Base-by-base conservation (phyloP, 2,888 invertebrate species). In the Himalopsyche anomala region DNA sequence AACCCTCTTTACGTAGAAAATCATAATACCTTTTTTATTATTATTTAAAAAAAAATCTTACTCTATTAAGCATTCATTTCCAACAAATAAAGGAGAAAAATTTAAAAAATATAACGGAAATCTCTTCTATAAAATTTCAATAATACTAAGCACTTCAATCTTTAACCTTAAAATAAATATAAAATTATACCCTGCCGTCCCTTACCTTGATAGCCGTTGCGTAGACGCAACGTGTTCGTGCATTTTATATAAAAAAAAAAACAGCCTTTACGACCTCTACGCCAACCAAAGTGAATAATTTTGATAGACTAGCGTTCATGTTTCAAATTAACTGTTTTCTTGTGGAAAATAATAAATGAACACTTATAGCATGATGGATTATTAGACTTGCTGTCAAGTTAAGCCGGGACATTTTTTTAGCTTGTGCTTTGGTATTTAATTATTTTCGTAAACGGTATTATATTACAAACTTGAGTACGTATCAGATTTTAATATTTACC, bases 361-460 rank as follows among this genome's bases (percentile, higher is more conserved):
- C 74, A 36, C 74, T 74, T 74, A 36, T 38, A 36, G 11, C 15
- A 74, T 74, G 74, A 74, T 74, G 19, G 74, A 74, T 74, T 74
- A 36, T 15, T 36, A 74, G 3, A 15, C 36, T 12, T 38, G 62
- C 74, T 74, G 38, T 74, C 74, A 74, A 19, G 5, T 38, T 36
- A 74, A 15, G 15, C 15, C 15, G 3, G 36, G 74, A 38, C 3
- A 5, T 74, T 74, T 74, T 74, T 74, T 74, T 4, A 5, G 38
- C 36, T 12, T 8, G 15, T 11, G 62, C 3, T 74, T 74, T 38
- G 15, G 36, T 4, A 12, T 38, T 38, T 38, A 11, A 36, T 38
- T 74, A n/a, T 62, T 74, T 74, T 74, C 15, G 15, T 74, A 36
- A 74, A 15, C 74, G 12, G 74, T 74, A 36, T 74, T 74, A 74